phyloP scores from a whole-genome alignment of 1,140 invertebrate genomes.

The Orchesella cincta region DNA sequence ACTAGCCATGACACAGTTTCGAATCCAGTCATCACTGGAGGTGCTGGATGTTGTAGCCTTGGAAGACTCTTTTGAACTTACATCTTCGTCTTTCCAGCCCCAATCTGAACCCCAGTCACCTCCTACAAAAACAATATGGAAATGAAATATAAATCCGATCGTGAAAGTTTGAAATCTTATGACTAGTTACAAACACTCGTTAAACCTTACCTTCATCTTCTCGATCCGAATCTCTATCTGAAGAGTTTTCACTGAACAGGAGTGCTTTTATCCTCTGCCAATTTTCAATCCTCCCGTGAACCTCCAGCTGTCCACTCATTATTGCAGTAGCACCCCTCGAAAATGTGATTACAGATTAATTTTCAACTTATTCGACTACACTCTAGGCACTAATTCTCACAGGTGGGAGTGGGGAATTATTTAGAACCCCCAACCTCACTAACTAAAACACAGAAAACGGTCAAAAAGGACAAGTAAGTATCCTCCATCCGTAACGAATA shows the following conservation, averaged over 20 bases:
- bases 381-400: neutral
- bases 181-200: conserved; percentile 2
- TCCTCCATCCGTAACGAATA: too few species aligned
- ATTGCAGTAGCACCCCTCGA: too few species aligned
- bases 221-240: neutral
- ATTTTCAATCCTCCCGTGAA: conserved; percentile 38
- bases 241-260: conserved; percentile 26
- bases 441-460: too few species aligned
- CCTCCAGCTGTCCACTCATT: conserved; percentile 38
- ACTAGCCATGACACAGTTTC: conserved; percentile 69
- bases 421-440: too few species aligned
- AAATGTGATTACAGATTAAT: neutral
- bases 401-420: too few species aligned
- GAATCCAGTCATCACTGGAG: conserved; percentile 64
- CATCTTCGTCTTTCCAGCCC: conserved; percentile 45
- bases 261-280: conserved; percentile 36
- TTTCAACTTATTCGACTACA: neutral
- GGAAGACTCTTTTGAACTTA: neutral
- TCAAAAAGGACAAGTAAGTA: too few species aligned
- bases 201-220: conserved; percentile 14
- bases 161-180: neutral
- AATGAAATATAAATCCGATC: neutral
- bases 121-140: too few species aligned
- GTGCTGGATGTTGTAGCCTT: conserved; percentile 36
- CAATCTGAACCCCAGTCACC: conserved; percentile 40